A percentile compares a stretch with the other conserved stretches of the same genome.
Conservation (phyloP, 2,113 vertebrate genomes). For the Platichthys flesus region DNA sequence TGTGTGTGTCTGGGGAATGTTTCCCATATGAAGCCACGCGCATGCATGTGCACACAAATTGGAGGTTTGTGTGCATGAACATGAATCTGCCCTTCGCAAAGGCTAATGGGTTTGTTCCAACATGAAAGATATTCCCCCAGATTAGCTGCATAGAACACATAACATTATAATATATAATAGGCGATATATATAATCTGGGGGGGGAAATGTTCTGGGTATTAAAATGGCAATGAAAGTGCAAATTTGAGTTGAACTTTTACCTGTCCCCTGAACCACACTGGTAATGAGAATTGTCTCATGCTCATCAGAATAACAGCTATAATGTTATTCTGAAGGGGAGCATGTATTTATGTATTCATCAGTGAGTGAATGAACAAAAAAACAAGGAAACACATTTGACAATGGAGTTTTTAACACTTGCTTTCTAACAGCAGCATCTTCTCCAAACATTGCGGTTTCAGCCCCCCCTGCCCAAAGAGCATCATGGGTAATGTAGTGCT, state of each 20-base stretch:
- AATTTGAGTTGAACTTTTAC: constrained; percentile 24
- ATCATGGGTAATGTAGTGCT: too few species aligned
- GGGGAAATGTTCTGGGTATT: constrained; percentile 52
- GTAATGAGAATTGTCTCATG: background rate
- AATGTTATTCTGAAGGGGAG: too few species aligned
- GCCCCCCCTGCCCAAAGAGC: too few species aligned
- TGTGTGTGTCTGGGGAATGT: background rate
- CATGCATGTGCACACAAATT: background rate
- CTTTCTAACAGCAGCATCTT: too few species aligned
- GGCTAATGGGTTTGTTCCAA: constrained; percentile 65
- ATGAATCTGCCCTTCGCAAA: constrained; percentile 11
- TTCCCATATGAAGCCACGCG: background rate
- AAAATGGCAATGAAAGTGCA: constrained; percentile 67
- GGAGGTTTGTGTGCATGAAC: background rate
- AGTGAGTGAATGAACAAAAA: too few species aligned
- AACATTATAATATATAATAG: background rate
- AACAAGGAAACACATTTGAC: too few species aligned
- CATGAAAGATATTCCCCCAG: constrained; percentile 53
- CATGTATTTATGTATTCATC: too few species aligned
- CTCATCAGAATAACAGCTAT: background rate
- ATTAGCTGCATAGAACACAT: constrained; percentile 46
- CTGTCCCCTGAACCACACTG: constrained; percentile 17
- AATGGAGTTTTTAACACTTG: too few species aligned
- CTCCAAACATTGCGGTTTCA: too few species aligned
- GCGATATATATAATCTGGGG: constrained; percentile 32